phyloP scores from a whole-genome alignment of 2,888 invertebrate genomes.

The Agrypnus murinus region DNA sequence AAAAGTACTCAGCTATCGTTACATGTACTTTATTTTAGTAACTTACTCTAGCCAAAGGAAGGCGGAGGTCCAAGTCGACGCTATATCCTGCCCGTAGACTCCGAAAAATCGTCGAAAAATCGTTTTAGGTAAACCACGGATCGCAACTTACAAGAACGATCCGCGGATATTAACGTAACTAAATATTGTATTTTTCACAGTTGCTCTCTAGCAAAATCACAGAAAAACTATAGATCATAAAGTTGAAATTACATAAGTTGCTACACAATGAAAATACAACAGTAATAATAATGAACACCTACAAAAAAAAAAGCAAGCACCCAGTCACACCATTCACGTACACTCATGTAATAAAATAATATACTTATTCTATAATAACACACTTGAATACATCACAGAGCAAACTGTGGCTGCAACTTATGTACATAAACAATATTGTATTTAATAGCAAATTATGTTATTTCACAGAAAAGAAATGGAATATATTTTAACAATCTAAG shows the following conservation, averaged over 20 bases:
- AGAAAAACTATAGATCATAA: conserved; percentile 41
- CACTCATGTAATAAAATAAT: conserved; percentile 4
- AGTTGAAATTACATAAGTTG: conserved; percentile 38
- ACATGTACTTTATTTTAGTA: conserved; percentile 50
- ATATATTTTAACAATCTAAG: conserved; percentile 25
- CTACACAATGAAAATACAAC: conserved; percentile 16
- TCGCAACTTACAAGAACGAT: conserved; percentile 73
- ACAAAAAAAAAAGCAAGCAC: neutral
- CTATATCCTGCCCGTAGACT: conserved; percentile 56
- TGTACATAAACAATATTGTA: neutral
- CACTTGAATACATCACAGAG: neutral
- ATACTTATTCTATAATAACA: neutral
- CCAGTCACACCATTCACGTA: conserved; percentile 1
- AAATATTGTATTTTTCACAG: conserved; percentile 42
- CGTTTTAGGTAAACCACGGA: conserved; percentile 62
- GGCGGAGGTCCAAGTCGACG: conserved; percentile 49
- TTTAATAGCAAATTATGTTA: conserved; percentile 44
- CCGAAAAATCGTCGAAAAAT: conserved; percentile 54
- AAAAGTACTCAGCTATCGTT: conserved; percentile 44
- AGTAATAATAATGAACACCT: neutral
- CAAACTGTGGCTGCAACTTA: neutral
- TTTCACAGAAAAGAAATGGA: conserved; percentile 39
- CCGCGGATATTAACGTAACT: conserved; percentile 62
- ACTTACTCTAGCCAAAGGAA: conserved; percentile 59
- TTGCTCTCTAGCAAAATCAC: conserved; percentile 49